These are phyloP conservation scores for Panagrolaimus sp. DNA, from an alignment of 1,140 invertebrate species.

Conservation along the genomic window DNA sequence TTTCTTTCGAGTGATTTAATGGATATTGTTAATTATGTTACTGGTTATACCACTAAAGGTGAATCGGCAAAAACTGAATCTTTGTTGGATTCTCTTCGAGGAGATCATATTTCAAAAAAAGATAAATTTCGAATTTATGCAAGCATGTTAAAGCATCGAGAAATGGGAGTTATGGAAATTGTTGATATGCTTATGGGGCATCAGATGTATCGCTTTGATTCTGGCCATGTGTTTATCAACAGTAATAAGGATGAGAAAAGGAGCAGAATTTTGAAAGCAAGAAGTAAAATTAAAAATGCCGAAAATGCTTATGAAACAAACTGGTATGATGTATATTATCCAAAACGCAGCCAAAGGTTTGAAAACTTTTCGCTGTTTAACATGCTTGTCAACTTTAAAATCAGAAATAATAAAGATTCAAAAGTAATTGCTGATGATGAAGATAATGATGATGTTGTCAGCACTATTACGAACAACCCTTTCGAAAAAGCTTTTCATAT, in stretches of 20 bases:
- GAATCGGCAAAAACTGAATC: background rate
- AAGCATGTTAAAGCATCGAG: too few species aligned
- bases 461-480: background rate
- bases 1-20: background rate
- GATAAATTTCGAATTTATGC: background rate
- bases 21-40: background rate
- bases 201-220: background rate
- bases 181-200: background rate
- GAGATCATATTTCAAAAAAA: background rate
- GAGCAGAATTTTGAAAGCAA: background rate
- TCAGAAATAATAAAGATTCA: background rate
- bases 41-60: background rate
- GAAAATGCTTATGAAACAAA: background rate
- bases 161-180: background rate
- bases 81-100: background rate
- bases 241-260: background rate
- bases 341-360: background rate
- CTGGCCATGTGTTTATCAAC: background rate
- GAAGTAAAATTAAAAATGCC: background rate
- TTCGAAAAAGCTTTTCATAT: background rate
- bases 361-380: background rate
- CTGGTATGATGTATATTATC: background rate
- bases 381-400: background rate
- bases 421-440: background rate
- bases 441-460: background rate